Evolutionary conservation across 1,140 invertebrate species (phyloP), one percentile per base, ranked within the genome.

Genomic region (Andricus grossulariae): DNA sequence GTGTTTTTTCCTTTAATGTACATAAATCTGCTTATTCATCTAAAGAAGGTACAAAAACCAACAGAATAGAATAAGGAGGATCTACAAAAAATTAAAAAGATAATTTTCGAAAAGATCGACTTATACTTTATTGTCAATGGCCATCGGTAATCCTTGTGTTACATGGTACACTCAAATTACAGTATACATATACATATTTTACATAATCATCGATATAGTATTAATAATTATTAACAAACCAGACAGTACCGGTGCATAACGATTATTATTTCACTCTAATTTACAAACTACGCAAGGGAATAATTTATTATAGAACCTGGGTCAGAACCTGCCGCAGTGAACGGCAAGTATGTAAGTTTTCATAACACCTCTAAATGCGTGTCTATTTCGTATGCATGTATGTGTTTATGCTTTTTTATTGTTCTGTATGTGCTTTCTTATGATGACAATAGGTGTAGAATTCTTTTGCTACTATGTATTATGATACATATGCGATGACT

Each of bases 161-260:
- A 87, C 88, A 89, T 85, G 88, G 88, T 89, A 91, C 89, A 91
- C 79, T 88, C 86, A 91, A 89, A 87, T 88, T 90, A 90, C 87
- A 89, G 83, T 90, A 83, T 90, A 91, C 87, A 90, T 90, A 88
- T 87, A 91, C 88, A 91, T 90, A 90, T 90, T 90, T 91, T 90
- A 90, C 88, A 91, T 90, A 88, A 90, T 90, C 84, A 84, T 85
- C 87, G 80, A 88, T 87, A 78, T 15, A 79, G 60, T 66, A 66
- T 39, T 87, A 87, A 88, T 89, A 88, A 89, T 88, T 85, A 88
- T 87, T 88, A 91, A 91, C 87, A 90, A 91, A 90, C 86, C 89
- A 90, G 86, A 89, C 78, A 85, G 81, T 84, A 88, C 80, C 85
- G 86, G 86, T 79, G 80, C 86, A 82, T 90, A 90, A 90, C 89